Conservation (phyloP, 2,113 vertebrate genomes). For the Cheirogaleus medius region DNA sequence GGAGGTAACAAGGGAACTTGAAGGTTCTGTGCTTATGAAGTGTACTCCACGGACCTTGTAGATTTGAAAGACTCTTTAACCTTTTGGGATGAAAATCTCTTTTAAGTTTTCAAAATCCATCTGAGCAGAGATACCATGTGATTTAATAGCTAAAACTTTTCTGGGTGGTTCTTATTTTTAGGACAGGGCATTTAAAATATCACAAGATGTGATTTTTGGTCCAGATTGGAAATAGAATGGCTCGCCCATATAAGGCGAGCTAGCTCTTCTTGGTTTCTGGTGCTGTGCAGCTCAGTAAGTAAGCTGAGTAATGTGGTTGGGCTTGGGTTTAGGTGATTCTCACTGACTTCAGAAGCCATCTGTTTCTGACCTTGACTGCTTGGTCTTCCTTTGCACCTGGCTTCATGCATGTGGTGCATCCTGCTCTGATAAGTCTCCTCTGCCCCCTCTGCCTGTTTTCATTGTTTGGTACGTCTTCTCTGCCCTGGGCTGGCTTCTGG, state of each 20-base stretch:
- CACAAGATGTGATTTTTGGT: neutral
- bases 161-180: neutral
- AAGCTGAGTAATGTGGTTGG: accelerated
- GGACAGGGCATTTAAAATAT: neutral
- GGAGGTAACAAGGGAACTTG: constrained; percentile 87
- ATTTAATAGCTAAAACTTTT: neutral
- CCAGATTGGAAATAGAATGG: neutral
- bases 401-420: neutral
- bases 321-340: neutral
- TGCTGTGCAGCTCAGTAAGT: neutral
- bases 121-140: neutral
- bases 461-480: neutral
- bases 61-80: neutral
- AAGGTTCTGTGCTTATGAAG: neutral
- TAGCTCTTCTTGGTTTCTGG: neutral
- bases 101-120: neutral
- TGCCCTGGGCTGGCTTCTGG: neutral
- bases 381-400: neutral
- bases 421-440: neutral
- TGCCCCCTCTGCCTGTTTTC: neutral
- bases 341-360: accelerated
- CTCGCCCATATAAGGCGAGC: neutral
- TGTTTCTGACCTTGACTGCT: no score
- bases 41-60: neutral
- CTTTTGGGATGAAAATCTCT: neutral